Base-by-base conservation (phyloP, 2,797 vertebrate genomes). In the Lacerta viridis region DNA sequence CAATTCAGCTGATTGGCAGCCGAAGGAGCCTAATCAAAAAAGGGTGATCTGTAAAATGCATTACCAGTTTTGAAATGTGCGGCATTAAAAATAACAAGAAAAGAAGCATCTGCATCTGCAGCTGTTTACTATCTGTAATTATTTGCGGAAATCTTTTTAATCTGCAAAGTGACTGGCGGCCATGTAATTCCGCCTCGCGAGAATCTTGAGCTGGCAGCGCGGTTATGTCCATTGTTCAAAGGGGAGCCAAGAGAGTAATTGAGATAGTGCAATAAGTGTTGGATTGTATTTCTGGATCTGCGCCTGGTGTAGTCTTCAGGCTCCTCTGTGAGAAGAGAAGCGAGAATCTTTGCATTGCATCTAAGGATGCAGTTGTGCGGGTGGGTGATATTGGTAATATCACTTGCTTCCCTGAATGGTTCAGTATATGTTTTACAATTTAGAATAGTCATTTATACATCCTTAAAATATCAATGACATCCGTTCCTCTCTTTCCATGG, bases 11-110 rank as follows among this genome's bases (percentile, higher is more conserved):
- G 41, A 13, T 43, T 50, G 41, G 7, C 84, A 78, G 20, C 41
- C 36, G 61, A 78, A 69, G 15, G 20, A 84, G 68, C 33, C 71
- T 75, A 69, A 25, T 27, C 33, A 66, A 33, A 13, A 13, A 46
- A 85, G 10, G 77, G 29, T 43, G 59, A 33, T 77, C 39, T 9
- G 61, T 85, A n/a, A 77, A 77, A 85, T 75, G 39, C 59, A 75
- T 76, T 85, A 61, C 55, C 64, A 61, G 66, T 43, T 66, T 77
- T 66, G 18, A 85, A 46, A 66, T 43, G 74, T 46, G 25, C 29
- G 7, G 29, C n/a, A 68, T 46, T 78, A 36, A 86, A 86, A 86
- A 78, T 86, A 78, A 61, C 4, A 74, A 84, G 66, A 85, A 85
- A 17, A 27, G 4, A 86, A 78, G 29, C 75, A 86, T 41, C 64